Conservation (phyloP, 2,113 vertebrate species). For the Hemicordylus capensis region DNA sequence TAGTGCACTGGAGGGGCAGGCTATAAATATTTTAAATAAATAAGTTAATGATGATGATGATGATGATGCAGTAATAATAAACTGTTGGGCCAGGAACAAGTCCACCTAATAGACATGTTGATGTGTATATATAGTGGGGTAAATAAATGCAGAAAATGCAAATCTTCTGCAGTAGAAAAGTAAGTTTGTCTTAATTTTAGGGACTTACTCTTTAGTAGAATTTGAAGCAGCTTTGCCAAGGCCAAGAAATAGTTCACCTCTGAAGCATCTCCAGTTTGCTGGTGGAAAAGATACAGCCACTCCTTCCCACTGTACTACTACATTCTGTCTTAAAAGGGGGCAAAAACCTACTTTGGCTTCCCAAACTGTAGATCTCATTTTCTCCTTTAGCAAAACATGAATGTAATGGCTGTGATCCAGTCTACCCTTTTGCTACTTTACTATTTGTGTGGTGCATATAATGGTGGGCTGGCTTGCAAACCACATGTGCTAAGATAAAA, state of each 20-base stretch:
- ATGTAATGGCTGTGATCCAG: not conserved
- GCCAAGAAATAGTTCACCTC: not conserved
- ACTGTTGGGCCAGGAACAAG: not conserved
- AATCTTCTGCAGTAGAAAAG: not conserved
- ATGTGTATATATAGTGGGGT: not conserved
- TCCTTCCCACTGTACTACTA: not conserved
- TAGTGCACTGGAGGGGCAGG: too few species aligned
- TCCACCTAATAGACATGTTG: not conserved
- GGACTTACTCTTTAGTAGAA: constrained; percentile 44
- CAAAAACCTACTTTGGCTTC: not conserved
- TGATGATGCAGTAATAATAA: too few species aligned
- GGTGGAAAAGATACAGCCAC: not conserved
- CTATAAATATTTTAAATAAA: too few species aligned
- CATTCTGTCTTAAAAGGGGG: not conserved
- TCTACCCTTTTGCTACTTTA: not conserved
- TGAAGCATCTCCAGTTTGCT: not conserved
- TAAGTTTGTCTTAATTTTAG: constrained; percentile 70
- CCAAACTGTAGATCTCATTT: not conserved
- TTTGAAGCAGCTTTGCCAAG: not conserved
- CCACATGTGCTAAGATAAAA: not conserved
- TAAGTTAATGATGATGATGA: too few species aligned
- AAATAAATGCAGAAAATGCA: not conserved
- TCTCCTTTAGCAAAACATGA: not conserved
- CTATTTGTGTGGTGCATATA: not conserved
- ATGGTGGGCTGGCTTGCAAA: not conserved